These are phyloP conservation scores for Trachops cirrhosus DNA, from an alignment of 2,797 vertebrate genomes.

Conservation along the genomic window DNA sequence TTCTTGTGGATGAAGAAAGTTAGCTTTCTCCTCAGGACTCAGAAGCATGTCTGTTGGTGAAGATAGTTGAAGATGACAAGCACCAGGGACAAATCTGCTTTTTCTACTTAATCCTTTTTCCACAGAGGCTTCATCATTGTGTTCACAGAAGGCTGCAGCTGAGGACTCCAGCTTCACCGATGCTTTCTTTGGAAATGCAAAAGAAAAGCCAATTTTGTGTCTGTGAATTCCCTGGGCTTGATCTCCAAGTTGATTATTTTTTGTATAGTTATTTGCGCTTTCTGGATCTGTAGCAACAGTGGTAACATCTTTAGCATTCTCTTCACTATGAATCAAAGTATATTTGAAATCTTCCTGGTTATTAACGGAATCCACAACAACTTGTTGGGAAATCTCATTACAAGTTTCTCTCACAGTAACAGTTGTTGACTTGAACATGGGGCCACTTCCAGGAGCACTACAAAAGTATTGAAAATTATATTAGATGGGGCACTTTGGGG, in stretches of 20 bases:
- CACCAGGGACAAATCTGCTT: conserved; percentile 82
- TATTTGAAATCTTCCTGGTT: conserved; percentile 71
- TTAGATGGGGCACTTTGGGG: not conserved
- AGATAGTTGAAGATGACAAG: conserved; percentile 76
- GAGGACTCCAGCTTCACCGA: conserved; percentile 89
- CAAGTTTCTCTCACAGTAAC: conserved; percentile 90
- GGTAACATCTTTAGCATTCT: conserved; percentile 63
- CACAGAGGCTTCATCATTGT: conserved; percentile 82
- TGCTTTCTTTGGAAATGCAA: conserved; percentile 91
- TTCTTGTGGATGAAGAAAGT: conserved; percentile 53
- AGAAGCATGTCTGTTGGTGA: conserved; percentile 74
- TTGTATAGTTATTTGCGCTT: conserved; percentile 46
- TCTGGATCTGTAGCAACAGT: conserved; percentile 61
- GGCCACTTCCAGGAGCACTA: conserved; percentile 96
- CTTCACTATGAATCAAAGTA: not conserved
- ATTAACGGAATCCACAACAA: conserved; percentile 59
- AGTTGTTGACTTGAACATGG: conserved; percentile 98
- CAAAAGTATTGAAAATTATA: conserved; percentile 15
- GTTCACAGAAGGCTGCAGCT: conserved; percentile 90
- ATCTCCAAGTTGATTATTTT: conserved; percentile 79
- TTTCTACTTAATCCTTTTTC: conserved; percentile 81
- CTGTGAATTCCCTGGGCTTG: conserved; percentile 80
- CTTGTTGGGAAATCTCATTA: conserved; percentile 64
- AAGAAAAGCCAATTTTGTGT: conserved; percentile 89
- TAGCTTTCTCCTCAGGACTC: conserved; percentile 76